A percentile compares a stretch with the other conserved stretches of the same genome.
phyloP scores from a whole-genome alignment of 2,113 vertebrate species.

The Sander lucioperca region DNA sequence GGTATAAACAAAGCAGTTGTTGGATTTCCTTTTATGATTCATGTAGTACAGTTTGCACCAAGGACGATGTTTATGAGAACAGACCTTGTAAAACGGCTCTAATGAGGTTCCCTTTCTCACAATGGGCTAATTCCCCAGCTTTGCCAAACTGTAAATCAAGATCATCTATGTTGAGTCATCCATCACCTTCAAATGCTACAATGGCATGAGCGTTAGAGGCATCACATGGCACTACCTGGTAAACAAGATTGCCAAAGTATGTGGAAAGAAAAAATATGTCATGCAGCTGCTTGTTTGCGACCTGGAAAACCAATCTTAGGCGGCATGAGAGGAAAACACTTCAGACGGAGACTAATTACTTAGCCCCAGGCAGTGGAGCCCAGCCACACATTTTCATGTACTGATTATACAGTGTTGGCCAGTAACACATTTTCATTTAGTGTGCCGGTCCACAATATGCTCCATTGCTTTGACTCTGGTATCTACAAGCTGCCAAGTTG shows the following conservation, averaged over 20 bases:
- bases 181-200: constrained; percentile 20
- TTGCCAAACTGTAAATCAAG: constrained; percentile 39
- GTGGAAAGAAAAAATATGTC: constrained; percentile 36
- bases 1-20: constrained; percentile 53
- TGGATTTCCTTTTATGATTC: constrained; percentile 47
- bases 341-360: constrained; percentile 43
- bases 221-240: constrained; percentile 25
- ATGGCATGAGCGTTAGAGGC: neutral
- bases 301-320: constrained; percentile 37
- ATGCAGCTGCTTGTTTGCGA: constrained; percentile 40
- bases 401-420: constrained; percentile 10
- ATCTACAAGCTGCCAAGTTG: constrained; percentile 15
- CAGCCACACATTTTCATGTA: constrained; percentile 54
- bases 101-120: constrained; percentile 45
- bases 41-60: constrained; percentile 30
- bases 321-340: constrained; percentile 42
- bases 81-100: constrained; percentile 14
- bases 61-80: constrained; percentile 36
- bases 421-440: constrained; percentile 39
- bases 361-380: constrained; percentile 46
- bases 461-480: constrained; percentile 4
- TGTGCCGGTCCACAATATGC: constrained; percentile 31
- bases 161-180: constrained; percentile 36
- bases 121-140: constrained; percentile 18
- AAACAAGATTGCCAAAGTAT: constrained; percentile 12